Conservation (phyloP, 2,797 vertebrate species). For the Heterohyrax brucei region DNA sequence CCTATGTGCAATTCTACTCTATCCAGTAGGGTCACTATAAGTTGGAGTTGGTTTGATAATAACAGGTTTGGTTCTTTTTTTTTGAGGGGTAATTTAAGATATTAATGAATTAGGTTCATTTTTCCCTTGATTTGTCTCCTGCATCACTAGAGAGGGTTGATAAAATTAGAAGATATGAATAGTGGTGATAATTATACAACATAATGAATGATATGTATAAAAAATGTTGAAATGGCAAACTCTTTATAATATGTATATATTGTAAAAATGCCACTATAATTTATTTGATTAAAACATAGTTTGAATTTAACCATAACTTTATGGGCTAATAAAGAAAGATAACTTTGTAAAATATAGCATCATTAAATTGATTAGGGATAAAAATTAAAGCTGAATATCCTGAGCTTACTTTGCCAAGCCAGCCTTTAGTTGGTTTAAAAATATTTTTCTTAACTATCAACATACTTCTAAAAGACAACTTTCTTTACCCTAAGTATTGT, state of each 20-base stretch:
- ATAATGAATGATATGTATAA: no score
- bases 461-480: not conserved
- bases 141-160: not conserved
- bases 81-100: not conserved
- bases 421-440: not conserved
- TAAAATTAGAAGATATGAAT: not conserved
- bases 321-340: not conserved
- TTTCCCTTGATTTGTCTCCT: not conserved
- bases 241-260: no score
- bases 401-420: not conserved
- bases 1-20: no score
- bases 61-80: no score
- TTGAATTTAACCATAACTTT: constrained; percentile 39
- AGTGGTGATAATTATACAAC: no score
- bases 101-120: not conserved
- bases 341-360: not conserved
- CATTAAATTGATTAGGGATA: not conserved
- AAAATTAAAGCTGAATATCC: not conserved
- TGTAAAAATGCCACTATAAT: not conserved
- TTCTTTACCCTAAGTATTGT: not conserved
- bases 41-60: no score
- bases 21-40: no score
- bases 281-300: not conserved
- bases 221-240: no score
- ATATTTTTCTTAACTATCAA: not conserved